Evolutionary conservation across 2,888 invertebrate genomes (phyloP).

Genomic region (Coelopa pilipes): DNA sequence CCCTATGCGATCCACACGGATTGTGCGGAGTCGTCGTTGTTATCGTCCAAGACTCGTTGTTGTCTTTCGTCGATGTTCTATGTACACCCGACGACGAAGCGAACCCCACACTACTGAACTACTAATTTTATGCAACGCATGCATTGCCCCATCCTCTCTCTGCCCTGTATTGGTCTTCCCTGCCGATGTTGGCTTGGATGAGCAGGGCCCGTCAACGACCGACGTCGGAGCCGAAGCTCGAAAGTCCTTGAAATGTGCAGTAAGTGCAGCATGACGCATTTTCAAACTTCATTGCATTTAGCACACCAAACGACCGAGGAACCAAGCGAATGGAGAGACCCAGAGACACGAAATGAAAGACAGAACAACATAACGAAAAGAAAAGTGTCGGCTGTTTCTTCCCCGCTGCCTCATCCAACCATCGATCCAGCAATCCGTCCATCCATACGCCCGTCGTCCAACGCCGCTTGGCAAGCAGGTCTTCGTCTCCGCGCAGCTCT

Average conservation of each 20-base stretch:
- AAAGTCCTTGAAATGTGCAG: conserved; percentile 60
- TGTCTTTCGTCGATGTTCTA: not conserved
- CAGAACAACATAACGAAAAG: conserved; percentile 3
- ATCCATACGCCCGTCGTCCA: too few species aligned
- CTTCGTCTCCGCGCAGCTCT: not conserved
- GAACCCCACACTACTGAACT: conserved; percentile 20
- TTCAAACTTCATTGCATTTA: conserved; percentile 34
- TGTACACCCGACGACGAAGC: not conserved
- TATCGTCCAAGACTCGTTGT: not conserved
- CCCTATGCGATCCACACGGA: not conserved
- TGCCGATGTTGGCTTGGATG: not conserved
- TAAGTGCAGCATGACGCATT: conserved; percentile 53
- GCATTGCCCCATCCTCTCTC: not conserved
- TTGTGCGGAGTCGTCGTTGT: not conserved
- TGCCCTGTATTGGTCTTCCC: not conserved
- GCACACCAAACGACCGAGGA: conserved; percentile 19
- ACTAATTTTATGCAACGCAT: conserved; percentile 24
- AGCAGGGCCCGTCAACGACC: conserved; percentile 47
- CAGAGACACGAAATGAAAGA: not conserved
- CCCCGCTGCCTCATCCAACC: not conserved
- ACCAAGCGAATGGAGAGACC: conserved; percentile 35
- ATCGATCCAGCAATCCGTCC: not conserved
- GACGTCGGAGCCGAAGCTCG: conserved; percentile 43
- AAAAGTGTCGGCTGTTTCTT: conserved; percentile 9
- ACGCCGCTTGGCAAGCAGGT: not conserved